Percentiles rank a stretch among this genome's conserved stretches.
Evolutionary conservation across 2,888 invertebrate genomes (phyloP).

Genomic region (Helleia helle): DNA sequence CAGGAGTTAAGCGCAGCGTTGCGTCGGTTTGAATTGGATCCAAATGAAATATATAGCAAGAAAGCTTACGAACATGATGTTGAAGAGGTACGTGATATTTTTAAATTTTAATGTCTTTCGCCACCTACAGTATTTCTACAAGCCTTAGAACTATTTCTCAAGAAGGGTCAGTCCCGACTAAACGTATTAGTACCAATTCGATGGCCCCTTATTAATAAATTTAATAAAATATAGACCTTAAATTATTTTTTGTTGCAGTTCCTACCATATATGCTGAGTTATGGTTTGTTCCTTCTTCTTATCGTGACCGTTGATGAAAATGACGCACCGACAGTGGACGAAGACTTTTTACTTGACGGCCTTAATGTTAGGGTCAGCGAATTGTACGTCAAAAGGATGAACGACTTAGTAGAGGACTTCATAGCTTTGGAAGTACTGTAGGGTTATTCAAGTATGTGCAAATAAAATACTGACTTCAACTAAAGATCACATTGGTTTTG

Average conservation of each 20-base stretch:
- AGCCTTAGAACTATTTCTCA: too few species aligned
- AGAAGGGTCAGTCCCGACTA: too few species aligned
- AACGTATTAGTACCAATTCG: too few species aligned
- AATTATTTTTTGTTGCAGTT: background rate
- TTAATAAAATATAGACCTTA: background rate
- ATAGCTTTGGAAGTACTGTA: slow-evolving; percentile 1
- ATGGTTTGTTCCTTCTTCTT: background rate
- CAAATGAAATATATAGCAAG: slow-evolving; percentile 20
- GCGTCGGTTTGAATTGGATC: slow-evolving; percentile 18
- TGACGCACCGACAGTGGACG: slow-evolving; percentile 10
- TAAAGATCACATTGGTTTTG: too few species aligned
- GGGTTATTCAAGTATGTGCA: too few species aligned
- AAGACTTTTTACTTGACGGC: slow-evolving; percentile 1
- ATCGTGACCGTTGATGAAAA: slow-evolving; percentile 12
- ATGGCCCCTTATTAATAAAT: background rate
- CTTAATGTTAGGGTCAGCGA: slow-evolving; percentile 13
- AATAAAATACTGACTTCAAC: too few species aligned
- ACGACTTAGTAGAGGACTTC: slow-evolving; percentile 13
- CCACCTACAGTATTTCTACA: background rate
- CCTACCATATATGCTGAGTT: background rate
- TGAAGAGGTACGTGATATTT: slow-evolving; percentile 16
- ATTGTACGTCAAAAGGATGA: slow-evolving; percentile 15
- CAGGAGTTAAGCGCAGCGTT: slow-evolving; percentile 18
- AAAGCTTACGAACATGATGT: slow-evolving; percentile 23
- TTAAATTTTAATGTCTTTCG: background rate